Conservation (phyloP, 2,113 vertebrate genomes). For the Plecturocebus donacophilus region DNA sequence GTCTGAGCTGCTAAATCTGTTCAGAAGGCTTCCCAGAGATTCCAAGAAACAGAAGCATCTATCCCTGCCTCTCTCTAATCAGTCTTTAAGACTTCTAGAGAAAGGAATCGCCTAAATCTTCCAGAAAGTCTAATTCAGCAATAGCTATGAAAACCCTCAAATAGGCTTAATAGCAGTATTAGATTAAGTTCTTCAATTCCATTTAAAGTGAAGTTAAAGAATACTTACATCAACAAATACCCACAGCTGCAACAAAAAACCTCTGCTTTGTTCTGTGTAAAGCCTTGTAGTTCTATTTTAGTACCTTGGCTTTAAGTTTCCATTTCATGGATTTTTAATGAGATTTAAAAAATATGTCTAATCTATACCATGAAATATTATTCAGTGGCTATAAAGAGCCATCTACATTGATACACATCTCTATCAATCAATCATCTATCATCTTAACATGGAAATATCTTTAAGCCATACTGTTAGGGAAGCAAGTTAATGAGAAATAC, state of each 20-base stretch:
- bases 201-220: not conserved
- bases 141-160: not conserved
- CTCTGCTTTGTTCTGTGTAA: not conserved
- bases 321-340: not conserved
- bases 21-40: not conserved
- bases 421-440: not conserved
- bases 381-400: not conserved
- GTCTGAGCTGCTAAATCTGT: not conserved
- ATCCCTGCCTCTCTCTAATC: not conserved
- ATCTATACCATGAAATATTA: conserved; percentile 7
- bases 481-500: conserved; percentile 9
- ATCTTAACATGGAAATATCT: conserved; percentile 13
- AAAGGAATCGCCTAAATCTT: not conserved
- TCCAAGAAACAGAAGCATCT: not conserved
- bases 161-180: not conserved
- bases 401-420: not conserved
- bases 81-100: not conserved
- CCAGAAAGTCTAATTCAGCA: not conserved
- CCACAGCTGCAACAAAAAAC: not conserved
- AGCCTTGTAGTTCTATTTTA: not conserved
- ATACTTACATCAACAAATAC: not conserved
- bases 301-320: conserved; percentile 3
- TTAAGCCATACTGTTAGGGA: not conserved
- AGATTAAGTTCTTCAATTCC: not conserved
- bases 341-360: not conserved